Base-by-base conservation (phyloP, 2,888 invertebrate genomes). In the Lochmaea crataegi region DNA sequence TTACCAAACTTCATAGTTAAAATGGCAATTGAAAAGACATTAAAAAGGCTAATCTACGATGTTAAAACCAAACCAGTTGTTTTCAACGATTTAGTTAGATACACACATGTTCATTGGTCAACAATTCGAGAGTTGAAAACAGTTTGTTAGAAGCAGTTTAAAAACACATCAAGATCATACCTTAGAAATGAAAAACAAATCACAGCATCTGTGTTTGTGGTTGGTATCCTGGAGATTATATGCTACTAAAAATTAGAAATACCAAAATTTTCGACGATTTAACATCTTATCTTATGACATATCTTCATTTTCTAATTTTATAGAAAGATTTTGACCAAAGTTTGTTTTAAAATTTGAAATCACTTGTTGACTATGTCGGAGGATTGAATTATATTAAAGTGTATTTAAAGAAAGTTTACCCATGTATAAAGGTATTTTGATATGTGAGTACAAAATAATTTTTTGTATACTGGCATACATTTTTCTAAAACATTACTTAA, bases 321-420 rank as follows among this genome's bases (percentile, higher is more conserved):
- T 67, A 67, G 58, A 67, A 67, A 67, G 57, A 58, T 57, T 57
- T 67, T 67, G 67, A 67, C 67, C 67, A 67, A 67, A 67, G 67
- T 57, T 57, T 58, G 42, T 41, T 18, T 66, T 56, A 56, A 66
- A 66, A 16, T 41, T 42, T 67, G 18, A 16, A 53, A 53, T n/a
- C 7, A n/a, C 51, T 51, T 53, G 16, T 51, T 53, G 53, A 18
- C 16, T 53, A 10, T 53, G 53, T 53, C 10, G 11, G 10, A 53
- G 10, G 3, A 53, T 53, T 18, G 53, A 18, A 18, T 18, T 18
- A 48, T 48, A 48, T 7, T 48, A 45, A 45, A 48, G 48, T 48
- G n/a, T 48, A 48, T 48, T 48, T 5, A 53, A 51, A n/a, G 7
- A 66, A 65, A 66, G 57, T 45, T 26, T 32, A 58, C 57, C 45